phyloP scores from a whole-genome alignment of 2,113 vertebrate species.

The Upupa epops region DNA sequence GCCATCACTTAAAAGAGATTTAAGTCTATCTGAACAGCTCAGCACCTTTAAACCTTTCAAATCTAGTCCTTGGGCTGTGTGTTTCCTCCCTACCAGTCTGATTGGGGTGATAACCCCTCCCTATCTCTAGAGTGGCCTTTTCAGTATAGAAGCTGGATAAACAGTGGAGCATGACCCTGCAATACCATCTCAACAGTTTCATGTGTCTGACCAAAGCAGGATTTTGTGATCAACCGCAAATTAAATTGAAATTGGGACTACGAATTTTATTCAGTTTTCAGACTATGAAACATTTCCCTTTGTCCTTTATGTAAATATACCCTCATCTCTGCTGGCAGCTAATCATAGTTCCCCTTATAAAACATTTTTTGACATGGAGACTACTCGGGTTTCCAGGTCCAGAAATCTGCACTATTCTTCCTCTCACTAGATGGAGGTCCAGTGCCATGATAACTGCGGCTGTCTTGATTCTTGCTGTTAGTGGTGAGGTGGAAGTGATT shows the following conservation, averaged over 20 bases:
- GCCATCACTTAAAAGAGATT: neutral
- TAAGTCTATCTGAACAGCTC: neutral
- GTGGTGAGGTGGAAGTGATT: neutral
- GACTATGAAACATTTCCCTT: neutral
- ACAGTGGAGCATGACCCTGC: neutral
- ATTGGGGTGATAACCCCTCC: neutral
- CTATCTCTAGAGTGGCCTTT: neutral
- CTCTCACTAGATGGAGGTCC: conserved; percentile 61
- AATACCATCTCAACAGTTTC: neutral
- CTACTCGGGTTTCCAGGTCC: neutral
- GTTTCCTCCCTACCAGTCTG: neutral
- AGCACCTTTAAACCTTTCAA: neutral
- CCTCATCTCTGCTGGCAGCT: neutral
- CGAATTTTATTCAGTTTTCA: neutral
- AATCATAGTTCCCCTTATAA: neutral
- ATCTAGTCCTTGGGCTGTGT: neutral
- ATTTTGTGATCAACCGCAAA: neutral
- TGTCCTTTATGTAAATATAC: neutral
- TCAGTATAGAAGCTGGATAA: neutral
- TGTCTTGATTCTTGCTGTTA: neutral
- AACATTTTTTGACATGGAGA: neutral
- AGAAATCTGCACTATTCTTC: conserved; percentile 5
- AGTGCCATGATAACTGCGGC: conserved; percentile 2
- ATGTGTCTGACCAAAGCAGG: neutral
- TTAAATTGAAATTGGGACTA: neutral